Percentiles rank a stretch among this genome's conserved stretches.
phyloP scores from a whole-genome alignment of 2,888 invertebrate species.

The Oeneis ivallda region DNA sequence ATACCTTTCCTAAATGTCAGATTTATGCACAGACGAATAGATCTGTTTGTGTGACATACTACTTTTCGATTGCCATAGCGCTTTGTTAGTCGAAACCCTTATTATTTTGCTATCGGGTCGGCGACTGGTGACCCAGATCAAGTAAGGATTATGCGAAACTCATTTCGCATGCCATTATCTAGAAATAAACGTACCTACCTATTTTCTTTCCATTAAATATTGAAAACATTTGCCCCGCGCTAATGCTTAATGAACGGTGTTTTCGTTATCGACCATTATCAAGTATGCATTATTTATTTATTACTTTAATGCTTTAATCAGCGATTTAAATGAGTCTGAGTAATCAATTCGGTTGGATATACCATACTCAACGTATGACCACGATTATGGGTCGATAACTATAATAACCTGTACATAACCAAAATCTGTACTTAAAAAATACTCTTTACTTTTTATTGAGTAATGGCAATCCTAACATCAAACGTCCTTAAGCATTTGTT shows the following conservation, averaged over 20 bases:
- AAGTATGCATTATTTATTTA: constrained; percentile 5
- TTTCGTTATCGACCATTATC: not conserved
- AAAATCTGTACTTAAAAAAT: too few relatives aligned
- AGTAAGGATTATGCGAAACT: constrained; percentile 41
- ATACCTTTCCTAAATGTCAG: too few relatives aligned
- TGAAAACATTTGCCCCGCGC: constrained; percentile 29
- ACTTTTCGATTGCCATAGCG: not conserved
- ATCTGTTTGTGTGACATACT: too few relatives aligned
- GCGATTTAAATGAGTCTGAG: not conserved
- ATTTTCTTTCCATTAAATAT: constrained; percentile 38
- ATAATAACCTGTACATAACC: too few relatives aligned
- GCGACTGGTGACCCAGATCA: constrained; percentile 38
- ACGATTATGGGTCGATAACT: too few relatives aligned
- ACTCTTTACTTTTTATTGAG: too few relatives aligned
- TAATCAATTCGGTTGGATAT: too few relatives aligned
- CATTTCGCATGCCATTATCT: constrained; percentile 40
- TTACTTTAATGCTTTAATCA: not conserved
- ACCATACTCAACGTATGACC: too few relatives aligned
- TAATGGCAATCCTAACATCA: too few relatives aligned
- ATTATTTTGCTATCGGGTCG: constrained; percentile 40
- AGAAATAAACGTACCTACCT: constrained; percentile 34
- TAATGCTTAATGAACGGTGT: constrained; percentile 21
- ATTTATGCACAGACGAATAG: too few relatives aligned
- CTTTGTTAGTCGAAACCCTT: not conserved
- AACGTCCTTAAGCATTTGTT: too few relatives aligned